A percentile compares a stretch with the other conserved stretches of the same genome.
These are phyloP conservation scores for Aphrophora alni DNA, from an alignment of 2,888 invertebrate genomes.

Conservation along the genomic window DNA sequence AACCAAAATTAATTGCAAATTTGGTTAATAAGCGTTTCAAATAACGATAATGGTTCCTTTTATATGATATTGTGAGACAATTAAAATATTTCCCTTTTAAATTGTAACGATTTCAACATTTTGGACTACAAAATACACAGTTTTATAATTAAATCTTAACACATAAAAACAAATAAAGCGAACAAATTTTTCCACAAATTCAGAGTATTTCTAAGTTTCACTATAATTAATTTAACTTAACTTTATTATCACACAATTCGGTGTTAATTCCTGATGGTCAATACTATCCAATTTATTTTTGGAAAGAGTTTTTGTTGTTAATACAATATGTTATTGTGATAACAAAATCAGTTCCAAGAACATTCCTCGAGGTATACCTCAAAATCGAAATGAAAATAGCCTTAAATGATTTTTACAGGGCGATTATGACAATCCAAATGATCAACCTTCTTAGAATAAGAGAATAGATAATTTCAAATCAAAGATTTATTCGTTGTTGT, in stretches of 20 bases:
- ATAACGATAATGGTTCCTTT: conserved; percentile 20
- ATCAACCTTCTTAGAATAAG: no score
- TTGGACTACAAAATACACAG: conserved; percentile 25
- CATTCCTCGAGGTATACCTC: no score
- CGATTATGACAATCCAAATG: no score
- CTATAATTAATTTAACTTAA: conserved; percentile 14
- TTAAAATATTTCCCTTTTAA: conserved; percentile 18
- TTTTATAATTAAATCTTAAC: conserved; percentile 24
- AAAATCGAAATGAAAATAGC: no score
- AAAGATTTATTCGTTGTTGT: no score
- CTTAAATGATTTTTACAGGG: no score
- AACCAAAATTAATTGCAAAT: conserved; percentile 31
- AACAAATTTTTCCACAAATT: conserved; percentile 13
- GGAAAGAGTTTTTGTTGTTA: not conserved
- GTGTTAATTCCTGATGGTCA: conserved; percentile 6
- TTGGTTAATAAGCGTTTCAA: conserved; percentile 38
- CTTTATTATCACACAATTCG: not conserved
- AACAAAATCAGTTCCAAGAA: no score
- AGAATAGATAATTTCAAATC: no score
- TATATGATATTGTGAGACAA: conserved; percentile 21
- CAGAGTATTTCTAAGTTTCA: conserved; percentile 28
- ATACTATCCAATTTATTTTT: not conserved
- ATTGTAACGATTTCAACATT: conserved; percentile 12
- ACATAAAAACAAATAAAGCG: conserved; percentile 31
- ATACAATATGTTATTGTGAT: no score